Evolutionary conservation across 2,113 vertebrate genomes (phyloP).

Genomic region (Vulpes vulpes): DNA sequence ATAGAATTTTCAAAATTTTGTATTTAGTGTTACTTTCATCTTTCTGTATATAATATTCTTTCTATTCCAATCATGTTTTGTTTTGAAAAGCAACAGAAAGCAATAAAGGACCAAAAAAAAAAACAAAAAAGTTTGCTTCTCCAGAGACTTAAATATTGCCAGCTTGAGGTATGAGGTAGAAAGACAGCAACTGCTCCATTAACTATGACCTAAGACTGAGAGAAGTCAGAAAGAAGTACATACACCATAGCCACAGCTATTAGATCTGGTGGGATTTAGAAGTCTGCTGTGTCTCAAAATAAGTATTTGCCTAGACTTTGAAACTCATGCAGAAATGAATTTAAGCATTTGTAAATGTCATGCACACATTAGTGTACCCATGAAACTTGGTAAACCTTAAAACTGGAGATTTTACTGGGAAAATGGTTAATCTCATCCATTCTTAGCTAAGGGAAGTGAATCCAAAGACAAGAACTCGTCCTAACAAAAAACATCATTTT

Average conservation of each 20-base stretch:
- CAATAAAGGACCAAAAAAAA: background rate
- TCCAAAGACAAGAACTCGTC: background rate
- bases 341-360: background rate
- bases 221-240: background rate
- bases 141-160: background rate
- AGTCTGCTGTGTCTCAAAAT: background rate
- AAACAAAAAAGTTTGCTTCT: background rate
- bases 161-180: background rate
- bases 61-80: background rate
- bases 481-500: background rate
- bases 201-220: background rate
- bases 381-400: background rate
- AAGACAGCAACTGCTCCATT: background rate
- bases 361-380: background rate
- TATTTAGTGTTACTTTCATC: background rate
- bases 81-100: slow-evolving; percentile 21
- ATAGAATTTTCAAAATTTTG: slow-evolving; percentile 37
- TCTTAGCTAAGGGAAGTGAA: background rate
- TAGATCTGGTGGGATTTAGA: background rate
- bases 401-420: slow-evolving; percentile 39
- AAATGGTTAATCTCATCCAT: background rate
- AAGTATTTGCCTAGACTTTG: background rate
- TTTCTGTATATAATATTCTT: background rate
- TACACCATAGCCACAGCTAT: background rate
- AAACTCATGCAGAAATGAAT: background rate